Conservation (phyloP, 2,888 invertebrate genomes). For the Autographa gamma region DNA sequence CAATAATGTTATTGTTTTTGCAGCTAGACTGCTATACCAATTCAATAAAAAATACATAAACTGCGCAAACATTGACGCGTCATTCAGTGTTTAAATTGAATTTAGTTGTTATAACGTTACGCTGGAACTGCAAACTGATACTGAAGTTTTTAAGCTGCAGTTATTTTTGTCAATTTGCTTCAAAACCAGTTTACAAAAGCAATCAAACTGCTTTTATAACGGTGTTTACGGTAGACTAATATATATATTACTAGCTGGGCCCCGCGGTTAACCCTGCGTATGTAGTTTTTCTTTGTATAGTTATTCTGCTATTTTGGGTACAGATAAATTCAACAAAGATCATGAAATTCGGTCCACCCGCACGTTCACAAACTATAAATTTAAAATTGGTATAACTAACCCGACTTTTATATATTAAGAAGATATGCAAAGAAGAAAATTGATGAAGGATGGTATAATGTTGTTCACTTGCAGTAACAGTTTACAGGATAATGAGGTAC, state of each 20-base stretch:
- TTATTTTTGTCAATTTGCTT: not conserved
- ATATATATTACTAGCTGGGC: too few relatives aligned
- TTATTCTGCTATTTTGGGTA: too few relatives aligned
- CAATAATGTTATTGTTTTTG: not conserved
- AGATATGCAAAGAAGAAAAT: too few relatives aligned
- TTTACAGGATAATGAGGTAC: not conserved
- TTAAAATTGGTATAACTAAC: too few relatives aligned
- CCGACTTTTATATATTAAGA: too few relatives aligned
- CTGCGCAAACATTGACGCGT: not conserved
- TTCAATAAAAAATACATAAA: not conserved
- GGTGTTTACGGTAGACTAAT: too few relatives aligned
- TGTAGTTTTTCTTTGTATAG: too few relatives aligned
- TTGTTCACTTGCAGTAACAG: not conserved
- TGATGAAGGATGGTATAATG: too few relatives aligned
- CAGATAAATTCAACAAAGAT: too few relatives aligned
- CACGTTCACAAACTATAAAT: too few relatives aligned
- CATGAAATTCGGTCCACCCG: too few relatives aligned
- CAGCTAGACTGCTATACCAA: not conserved
- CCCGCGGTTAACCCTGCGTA: too few relatives aligned
- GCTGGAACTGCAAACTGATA: constrained; percentile 3
- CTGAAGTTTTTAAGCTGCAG: not conserved
- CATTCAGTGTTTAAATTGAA: not conserved
- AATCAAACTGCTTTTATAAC: not conserved
- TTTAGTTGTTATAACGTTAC: constrained; percentile 1
- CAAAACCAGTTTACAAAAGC: not conserved